These are phyloP conservation scores for Sphaeramia orbicularis DNA, from an alignment of 2,797 vertebrate species.

Conservation along the genomic window DNA sequence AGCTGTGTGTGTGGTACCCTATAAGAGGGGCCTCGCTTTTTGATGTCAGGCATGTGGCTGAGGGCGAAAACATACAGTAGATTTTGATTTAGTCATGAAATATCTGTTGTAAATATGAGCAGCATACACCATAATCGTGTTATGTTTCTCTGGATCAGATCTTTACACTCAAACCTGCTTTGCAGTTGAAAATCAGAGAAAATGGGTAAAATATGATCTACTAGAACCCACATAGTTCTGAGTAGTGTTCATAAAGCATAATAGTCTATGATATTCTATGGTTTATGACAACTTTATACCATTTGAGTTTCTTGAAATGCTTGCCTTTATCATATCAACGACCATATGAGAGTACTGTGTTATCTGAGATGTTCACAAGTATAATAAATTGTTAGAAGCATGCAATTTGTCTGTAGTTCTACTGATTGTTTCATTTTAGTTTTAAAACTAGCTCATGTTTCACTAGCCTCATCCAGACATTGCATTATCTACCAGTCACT, in stretches of 20 bases:
- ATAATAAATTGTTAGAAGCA: too few species aligned
- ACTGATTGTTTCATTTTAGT: too few species aligned
- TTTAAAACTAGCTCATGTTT: too few species aligned
- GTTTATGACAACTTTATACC: too few species aligned
- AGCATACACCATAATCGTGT: background rate
- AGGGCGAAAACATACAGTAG: background rate
- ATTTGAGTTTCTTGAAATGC: too few species aligned
- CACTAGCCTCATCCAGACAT: background rate
- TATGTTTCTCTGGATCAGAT: background rate
- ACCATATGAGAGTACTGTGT: too few species aligned
- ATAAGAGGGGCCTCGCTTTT: background rate
- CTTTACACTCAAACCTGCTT: background rate
- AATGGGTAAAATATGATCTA: background rate
- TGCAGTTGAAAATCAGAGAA: background rate
- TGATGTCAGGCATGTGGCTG: slow-evolving; percentile 4
- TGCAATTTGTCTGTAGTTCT: too few species aligned
- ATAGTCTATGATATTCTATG: too few species aligned
- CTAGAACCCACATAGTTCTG: background rate
- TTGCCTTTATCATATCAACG: too few species aligned
- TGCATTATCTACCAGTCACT: background rate
- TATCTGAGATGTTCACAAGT: too few species aligned
- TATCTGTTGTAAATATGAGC: background rate
- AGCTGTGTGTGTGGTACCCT: background rate
- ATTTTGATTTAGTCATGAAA: background rate
- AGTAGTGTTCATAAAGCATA: too few species aligned